Percentiles rank a stretch among this genome's conserved stretches.
These are phyloP conservation scores for Brachyalestes nurse DNA, from an alignment of 2,797 vertebrate genomes.

Conservation along the genomic window DNA sequence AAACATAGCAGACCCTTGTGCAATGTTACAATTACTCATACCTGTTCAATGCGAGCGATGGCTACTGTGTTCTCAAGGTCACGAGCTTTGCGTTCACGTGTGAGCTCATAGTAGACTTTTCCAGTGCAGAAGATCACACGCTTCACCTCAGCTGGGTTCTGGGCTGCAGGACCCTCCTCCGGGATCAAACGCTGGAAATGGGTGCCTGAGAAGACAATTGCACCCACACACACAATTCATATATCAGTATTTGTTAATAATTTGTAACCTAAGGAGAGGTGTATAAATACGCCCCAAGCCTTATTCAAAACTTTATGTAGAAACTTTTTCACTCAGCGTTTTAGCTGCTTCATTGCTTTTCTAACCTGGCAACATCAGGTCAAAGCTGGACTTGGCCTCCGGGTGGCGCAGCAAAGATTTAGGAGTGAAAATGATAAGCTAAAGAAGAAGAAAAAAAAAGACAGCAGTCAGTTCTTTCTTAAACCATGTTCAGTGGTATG, in stretches of 20 bases:
- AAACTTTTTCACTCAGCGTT: neutral
- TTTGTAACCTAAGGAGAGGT: no score
- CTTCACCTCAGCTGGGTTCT: constrained; percentile 77
- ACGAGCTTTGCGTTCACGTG: constrained; percentile 79
- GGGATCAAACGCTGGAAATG: constrained; percentile 85
- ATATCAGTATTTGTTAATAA: neutral
- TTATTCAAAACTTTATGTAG: no score
- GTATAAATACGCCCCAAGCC: no score
- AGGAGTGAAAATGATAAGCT: constrained; percentile 89
- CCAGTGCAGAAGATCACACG: constrained; percentile 87
- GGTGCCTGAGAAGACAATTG: constrained; percentile 73
- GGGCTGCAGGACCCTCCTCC: constrained; percentile 73
- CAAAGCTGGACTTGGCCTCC: constrained; percentile 86
- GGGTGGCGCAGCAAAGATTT: constrained; percentile 89
- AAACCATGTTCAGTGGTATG: no score
- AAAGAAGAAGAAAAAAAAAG: neutral
- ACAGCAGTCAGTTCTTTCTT: no score
- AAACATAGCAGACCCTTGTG: no score
- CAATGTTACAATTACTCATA: constrained; percentile 23
- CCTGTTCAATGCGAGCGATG: constrained; percentile 87
- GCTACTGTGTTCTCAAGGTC: constrained; percentile 79
- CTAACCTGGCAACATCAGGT: constrained; percentile 86
- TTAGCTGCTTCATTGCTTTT: neutral
- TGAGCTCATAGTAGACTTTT: constrained; percentile 88
- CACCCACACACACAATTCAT: neutral